Evolutionary conservation across 2,797 vertebrate genomes (phyloP), one percentile per base, ranked within the genome.

Genomic region (Lacerta viridis): DNA sequence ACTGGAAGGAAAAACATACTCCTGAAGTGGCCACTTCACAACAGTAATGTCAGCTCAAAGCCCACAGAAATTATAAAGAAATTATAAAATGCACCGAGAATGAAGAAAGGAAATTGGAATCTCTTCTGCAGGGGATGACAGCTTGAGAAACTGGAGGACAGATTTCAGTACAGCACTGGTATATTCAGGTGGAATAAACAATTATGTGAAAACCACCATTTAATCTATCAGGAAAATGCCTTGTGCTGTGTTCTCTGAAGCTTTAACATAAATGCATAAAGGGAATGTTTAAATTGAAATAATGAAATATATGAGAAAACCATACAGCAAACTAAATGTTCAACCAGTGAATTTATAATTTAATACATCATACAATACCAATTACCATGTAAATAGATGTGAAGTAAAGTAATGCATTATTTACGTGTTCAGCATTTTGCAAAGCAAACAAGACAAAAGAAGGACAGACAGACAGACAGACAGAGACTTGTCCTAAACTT

Each of bases 301-400:
- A 95, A 94, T 93, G 94, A 96, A 96, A 93, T 94, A 90, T 89
- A 95, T 91, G 86, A 93, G 93, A 95, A 87, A 93, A 85, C 79
- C 78, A 91, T 90, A 89, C 84, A 87, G 88, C 90, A 96, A 94
- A 93, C 87, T 89, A 92, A 84, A 95, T 94, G 95, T 95, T 92
- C 95, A 86, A 71, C 93, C 86, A 88, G 85, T 93, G 89, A 96
- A 94, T 90, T 93, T 88, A 92, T 92, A 20, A 91, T 95, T 94
- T 96, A 92, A 94, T 95, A 93, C 90, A 94, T 96, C 95, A 94
- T 94, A 94, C 93, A 94, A 89, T 92, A 88, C 15, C 90, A 96
- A 94, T 96, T 96, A 94, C 91, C 80, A 94, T 92, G 92, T 92
- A 96, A 96, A 96, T 95, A 93, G 86, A 91, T 95, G 91, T 91